A percentile compares a stretch with the other conserved stretches of the same genome.
phyloP scores from a whole-genome alignment of 2,888 invertebrate species.

The Pseudococcus longispinus region DNA sequence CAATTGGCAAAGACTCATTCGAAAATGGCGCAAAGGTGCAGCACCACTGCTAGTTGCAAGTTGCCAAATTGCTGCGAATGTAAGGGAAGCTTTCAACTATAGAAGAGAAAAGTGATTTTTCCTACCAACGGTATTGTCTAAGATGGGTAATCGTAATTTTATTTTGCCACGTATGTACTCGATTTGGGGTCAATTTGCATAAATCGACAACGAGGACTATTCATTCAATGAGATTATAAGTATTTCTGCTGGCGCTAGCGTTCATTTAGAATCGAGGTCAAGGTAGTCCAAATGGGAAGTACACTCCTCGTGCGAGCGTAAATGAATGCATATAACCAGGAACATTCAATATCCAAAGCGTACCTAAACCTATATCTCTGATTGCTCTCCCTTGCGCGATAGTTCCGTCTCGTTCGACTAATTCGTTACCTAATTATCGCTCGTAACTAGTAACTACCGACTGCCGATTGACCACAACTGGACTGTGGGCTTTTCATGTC shows the following conservation, averaged over 20 bases:
- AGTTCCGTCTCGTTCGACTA: background rate
- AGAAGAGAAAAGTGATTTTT: too few relatives aligned
- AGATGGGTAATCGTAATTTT: too few relatives aligned
- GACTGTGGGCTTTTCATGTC: background rate
- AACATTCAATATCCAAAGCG: background rate
- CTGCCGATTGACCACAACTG: background rate
- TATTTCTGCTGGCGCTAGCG: background rate
- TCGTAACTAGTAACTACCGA: background rate
- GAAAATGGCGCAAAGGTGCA: too few relatives aligned
- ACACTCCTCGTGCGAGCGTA: background rate
- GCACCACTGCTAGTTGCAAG: too few relatives aligned
- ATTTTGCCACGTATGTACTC: background rate
- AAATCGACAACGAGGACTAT: background rate
- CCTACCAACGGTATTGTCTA: too few relatives aligned
- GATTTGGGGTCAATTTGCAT: background rate
- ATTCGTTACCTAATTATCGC: background rate
- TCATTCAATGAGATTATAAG: background rate
- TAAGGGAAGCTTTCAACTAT: too few relatives aligned
- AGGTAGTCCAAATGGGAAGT: slow-evolving; percentile 7
- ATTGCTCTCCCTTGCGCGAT: background rate
- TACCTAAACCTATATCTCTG: background rate
- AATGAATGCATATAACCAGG: background rate
- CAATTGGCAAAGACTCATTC: too few relatives aligned
- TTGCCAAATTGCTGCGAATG: too few relatives aligned
- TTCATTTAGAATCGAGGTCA: background rate